Base-by-base conservation (phyloP, 2,113 vertebrate genomes). In the Anhinga anhinga region DNA sequence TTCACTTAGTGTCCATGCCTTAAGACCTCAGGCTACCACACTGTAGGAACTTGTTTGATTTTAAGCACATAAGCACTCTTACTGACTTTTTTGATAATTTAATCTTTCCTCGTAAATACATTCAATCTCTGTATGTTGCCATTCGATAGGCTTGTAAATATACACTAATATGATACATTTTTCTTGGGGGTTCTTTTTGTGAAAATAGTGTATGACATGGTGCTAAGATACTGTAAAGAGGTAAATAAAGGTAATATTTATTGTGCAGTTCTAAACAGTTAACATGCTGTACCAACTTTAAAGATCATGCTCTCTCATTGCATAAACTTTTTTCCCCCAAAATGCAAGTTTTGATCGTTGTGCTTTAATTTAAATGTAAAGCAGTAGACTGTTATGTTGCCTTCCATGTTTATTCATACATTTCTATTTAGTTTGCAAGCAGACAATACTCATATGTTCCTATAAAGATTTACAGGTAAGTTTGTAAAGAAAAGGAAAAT, bases 81-180 rank as follows among this genome's bases (percentile, higher is more conserved):
- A 45, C 20, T 71, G 50, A 62, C 17, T 71, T 69, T 52, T 42
- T 34, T 70, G 50, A n/a, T 40, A 5, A 34, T 49, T 90, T 83
- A 74, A 15, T 82, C 11, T 61, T 93, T 84, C 29, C 10, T 47
- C 1, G 1, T 45, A 59, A 71, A 26, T 59, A 26, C 8, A 16
- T 42, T 79, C 9, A 27, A 2, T 53, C 19, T 66, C 59, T 73
- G 5, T 65, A 17, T 34, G 19, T 66, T 61, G 36, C 34, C n/a
- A 22, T 11, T 36, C 27, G 17, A 17, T 81, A 25, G 15, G 3
- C 62, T 83, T 65, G 42, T 73, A 21, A 53, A n/a, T 38, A 17
- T 4, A 2, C 6, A 3, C 0, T 40, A 13, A 10, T 3, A 17
- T 7, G 32, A 45, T n/a, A 27, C 18, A 20, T 4, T 25, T 36